phyloP scores from a whole-genome alignment of 1,140 invertebrate species.

The Rhopalosiphum padi region DNA sequence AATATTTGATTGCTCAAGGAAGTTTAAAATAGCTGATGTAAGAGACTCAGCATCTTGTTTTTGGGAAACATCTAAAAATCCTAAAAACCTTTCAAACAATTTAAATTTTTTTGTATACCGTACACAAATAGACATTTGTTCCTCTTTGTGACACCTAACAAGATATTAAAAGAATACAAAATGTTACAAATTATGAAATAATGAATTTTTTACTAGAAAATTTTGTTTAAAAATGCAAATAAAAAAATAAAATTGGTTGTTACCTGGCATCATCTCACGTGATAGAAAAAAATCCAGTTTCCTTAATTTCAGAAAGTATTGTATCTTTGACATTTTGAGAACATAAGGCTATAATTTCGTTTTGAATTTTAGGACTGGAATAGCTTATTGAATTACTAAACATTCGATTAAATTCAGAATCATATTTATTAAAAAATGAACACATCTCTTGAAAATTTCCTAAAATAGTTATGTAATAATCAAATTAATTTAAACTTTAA shows the following conservation, averaged over 20 bases:
- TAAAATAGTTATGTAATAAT: not conserved
- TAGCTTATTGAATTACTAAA: not conserved
- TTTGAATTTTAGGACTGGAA: not conserved
- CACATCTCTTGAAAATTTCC: conserved; percentile 25
- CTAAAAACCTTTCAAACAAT: not conserved
- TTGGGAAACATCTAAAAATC: not conserved
- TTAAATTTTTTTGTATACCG: not conserved
- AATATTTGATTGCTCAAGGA: not conserved
- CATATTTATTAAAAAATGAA: conserved; percentile 14
- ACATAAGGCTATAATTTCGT: not conserved
- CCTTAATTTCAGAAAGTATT: conserved; percentile 7
- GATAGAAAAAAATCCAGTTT: not conserved
- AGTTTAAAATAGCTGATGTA: not conserved
- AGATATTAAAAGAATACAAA: no score
- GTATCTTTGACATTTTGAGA: not conserved
- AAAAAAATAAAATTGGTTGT: not conserved
- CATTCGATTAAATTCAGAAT: not conserved
- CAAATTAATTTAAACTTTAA: not conserved
- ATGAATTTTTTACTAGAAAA: not conserved
- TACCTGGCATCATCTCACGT: not conserved
- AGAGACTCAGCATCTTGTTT: not conserved
- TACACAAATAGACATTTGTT: not conserved
- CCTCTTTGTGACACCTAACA: not conserved
- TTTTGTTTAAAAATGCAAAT: not conserved
- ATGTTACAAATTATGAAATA: not conserved